Percentiles rank a stretch among this genome's conserved stretches.
These are phyloP conservation scores for Phylloscopus collybita DNA, from an alignment of 2,797 vertebrate genomes.

Conservation along the genomic window DNA sequence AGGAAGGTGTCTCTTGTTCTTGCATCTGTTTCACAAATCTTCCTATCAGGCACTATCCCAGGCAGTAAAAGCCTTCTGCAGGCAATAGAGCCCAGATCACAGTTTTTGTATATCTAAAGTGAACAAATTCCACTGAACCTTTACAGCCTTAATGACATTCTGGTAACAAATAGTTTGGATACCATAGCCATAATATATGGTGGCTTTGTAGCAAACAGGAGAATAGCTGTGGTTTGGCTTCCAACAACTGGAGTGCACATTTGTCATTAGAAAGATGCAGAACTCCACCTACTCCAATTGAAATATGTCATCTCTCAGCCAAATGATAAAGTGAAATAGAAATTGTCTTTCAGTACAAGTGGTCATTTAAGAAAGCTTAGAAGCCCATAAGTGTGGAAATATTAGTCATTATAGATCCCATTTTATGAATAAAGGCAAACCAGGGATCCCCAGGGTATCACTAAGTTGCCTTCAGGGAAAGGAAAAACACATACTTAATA, in stretches of 20 bases:
- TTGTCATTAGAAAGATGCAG: neutral
- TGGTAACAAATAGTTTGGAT: neutral
- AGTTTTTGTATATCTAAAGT: neutral
- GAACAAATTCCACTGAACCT: neutral
- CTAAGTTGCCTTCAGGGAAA: neutral
- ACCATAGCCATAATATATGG: neutral
- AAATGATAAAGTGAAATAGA: neutral
- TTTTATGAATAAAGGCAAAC: neutral
- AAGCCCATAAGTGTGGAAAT: neutral
- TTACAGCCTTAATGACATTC: neutral
- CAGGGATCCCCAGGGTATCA: rapidly evolving
- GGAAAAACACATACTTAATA: rapidly evolving
- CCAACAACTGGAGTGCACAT: rapidly evolving
- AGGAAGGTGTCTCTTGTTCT: neutral
- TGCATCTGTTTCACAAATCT: neutral
- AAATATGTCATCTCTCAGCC: neutral
- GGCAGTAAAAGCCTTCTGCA: neutral
- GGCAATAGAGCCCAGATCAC: neutral
- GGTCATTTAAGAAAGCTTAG: neutral
- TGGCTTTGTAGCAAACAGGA: neutral
- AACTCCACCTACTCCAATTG: neutral
- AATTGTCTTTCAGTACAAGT: neutral
- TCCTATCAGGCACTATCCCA: neutral
- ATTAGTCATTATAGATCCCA: neutral
- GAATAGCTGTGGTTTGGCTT: neutral